Percentiles rank a stretch among this genome's conserved stretches.
These are phyloP conservation scores for Coelopa pilipes DNA, from an alignment of 2,888 invertebrate genomes.

Conservation along the genomic window DNA sequence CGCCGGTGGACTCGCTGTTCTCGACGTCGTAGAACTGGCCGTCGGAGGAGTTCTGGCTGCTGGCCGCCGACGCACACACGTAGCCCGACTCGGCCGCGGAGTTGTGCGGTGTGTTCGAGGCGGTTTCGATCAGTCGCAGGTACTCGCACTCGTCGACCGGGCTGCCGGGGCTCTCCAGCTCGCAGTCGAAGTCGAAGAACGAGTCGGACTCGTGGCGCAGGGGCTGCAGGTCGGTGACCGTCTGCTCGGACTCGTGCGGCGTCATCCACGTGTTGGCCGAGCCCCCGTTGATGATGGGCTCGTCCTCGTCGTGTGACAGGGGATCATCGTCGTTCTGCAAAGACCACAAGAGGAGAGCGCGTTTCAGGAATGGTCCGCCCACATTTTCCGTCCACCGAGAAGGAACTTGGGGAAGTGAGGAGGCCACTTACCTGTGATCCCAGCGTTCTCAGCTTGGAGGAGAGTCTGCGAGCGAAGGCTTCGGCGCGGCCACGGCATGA, in stretches of 20 bases:
- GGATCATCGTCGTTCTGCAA: conserved; percentile 58
- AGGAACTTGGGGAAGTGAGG: too few relatives aligned
- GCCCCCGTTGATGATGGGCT: conserved; percentile 61
- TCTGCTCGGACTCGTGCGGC: conserved; percentile 57
- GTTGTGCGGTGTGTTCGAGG: conserved; percentile 69
- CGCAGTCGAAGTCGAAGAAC: conserved; percentile 75
- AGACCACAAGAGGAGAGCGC: not conserved
- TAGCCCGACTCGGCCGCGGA: conserved; percentile 68
- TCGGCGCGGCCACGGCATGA: conserved; percentile 84
- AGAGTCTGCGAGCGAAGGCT: conserved; percentile 82
- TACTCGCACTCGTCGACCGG: conserved; percentile 75
- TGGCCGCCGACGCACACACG: conserved; percentile 69
- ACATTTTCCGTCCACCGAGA: too few relatives aligned
- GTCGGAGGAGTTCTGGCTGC: conserved; percentile 68
- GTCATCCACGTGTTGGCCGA: conserved; percentile 64
- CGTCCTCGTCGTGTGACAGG: conserved; percentile 56
- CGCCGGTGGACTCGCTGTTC: conserved; percentile 51
- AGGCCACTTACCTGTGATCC: conserved; percentile 69
- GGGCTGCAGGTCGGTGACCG: conserved; percentile 69
- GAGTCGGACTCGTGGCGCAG: conserved; percentile 70
- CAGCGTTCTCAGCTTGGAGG: conserved; percentile 78
- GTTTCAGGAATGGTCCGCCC: not conserved
- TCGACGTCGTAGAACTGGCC: conserved; percentile 69
- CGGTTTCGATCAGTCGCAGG: conserved; percentile 68
- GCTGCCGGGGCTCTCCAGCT: conserved; percentile 77